Evolutionary conservation across 2,888 invertebrate genomes (phyloP).

Genomic region (Nyleta sp.): DNA sequence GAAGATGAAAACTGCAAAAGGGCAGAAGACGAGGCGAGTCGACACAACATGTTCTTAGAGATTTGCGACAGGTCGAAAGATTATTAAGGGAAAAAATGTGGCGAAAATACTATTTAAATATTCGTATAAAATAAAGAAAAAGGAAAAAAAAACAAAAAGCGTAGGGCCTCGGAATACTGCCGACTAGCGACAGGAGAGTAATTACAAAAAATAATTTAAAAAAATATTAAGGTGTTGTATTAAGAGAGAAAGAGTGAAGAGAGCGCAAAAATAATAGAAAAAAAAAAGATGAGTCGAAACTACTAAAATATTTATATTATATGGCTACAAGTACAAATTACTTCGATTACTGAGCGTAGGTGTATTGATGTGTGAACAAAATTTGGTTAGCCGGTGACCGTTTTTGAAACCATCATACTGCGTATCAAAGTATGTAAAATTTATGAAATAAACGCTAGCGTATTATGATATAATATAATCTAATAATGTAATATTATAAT

Average conservation of each 20-base stretch:
- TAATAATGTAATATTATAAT: slow-evolving; percentile 83
- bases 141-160: slow-evolving; percentile 79
- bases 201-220: slow-evolving; percentile 67
- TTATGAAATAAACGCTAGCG: slow-evolving; percentile 83
- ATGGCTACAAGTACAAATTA: slow-evolving; percentile 83
- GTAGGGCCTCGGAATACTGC: slow-evolving; percentile 81
- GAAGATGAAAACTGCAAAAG: slow-evolving; percentile 67
- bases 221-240: slow-evolving; percentile 66
- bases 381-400: slow-evolving; percentile 83
- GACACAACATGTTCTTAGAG: slow-evolving; percentile 76
- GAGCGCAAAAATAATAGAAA: slow-evolving; percentile 63
- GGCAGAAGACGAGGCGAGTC: slow-evolving; percentile 72
- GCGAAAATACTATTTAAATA: slow-evolving; percentile 79
- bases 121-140: slow-evolving; percentile 82
- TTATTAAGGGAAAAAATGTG: slow-evolving; percentile 69
- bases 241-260: slow-evolving; percentile 68
- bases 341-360: slow-evolving; percentile 83
- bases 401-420: slow-evolving; percentile 83
- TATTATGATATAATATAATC: slow-evolving; percentile 82
- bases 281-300: slow-evolving; percentile 75
- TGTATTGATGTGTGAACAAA: slow-evolving; percentile 83
- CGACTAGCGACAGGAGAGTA: slow-evolving; percentile 75
- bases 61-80: slow-evolving; percentile 80
- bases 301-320: slow-evolving; percentile 82
- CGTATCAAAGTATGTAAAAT: slow-evolving; percentile 83